A percentile compares a stretch with the other conserved stretches of the same genome.
These are phyloP conservation scores for Phalacrocorax brasilianus DNA, from an alignment of 2,113 vertebrate species.

Conservation along the genomic window DNA sequence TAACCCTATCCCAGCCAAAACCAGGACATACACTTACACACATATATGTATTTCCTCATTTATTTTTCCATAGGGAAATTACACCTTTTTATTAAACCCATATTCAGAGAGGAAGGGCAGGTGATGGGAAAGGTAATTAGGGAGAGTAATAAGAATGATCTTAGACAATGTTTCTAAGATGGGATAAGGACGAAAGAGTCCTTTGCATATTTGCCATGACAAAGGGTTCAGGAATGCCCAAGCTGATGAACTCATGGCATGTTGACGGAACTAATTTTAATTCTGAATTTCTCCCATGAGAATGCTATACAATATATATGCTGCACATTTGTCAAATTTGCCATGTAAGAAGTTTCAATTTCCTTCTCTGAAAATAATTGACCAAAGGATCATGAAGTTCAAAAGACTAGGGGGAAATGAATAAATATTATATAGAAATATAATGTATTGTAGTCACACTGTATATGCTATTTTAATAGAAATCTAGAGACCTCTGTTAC, in stretches of 20 bases:
- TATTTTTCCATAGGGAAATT: background rate
- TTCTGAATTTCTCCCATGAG: constrained; percentile 25
- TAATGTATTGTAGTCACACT: constrained; percentile 27
- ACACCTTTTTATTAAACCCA: background rate
- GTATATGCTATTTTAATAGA: constrained; percentile 24
- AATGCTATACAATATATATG: constrained; percentile 38
- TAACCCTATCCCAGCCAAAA: no score
- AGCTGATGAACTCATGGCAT: constrained; percentile 2
- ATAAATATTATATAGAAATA: constrained; percentile 56
- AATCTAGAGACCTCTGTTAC: background rate
- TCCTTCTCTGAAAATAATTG: constrained; percentile 58
- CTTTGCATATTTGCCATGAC: constrained; percentile 2
- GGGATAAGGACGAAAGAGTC: constrained; percentile 10
- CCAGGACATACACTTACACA: background rate
- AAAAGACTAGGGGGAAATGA: constrained; percentile 45
- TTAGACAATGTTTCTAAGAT: background rate
- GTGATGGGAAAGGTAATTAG: background rate
- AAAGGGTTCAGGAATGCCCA: constrained; percentile 14
- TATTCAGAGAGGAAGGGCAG: background rate
- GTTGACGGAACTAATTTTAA: constrained; percentile 30
- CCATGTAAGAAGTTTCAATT: constrained; percentile 50
- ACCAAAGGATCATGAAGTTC: constrained; percentile 32
- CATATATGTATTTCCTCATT: background rate
- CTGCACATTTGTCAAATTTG: constrained; percentile 38
- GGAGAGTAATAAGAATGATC: constrained; percentile 4